Conservation (phyloP, 1,140 invertebrate species). For the Hirudo medicinalis region DNA sequence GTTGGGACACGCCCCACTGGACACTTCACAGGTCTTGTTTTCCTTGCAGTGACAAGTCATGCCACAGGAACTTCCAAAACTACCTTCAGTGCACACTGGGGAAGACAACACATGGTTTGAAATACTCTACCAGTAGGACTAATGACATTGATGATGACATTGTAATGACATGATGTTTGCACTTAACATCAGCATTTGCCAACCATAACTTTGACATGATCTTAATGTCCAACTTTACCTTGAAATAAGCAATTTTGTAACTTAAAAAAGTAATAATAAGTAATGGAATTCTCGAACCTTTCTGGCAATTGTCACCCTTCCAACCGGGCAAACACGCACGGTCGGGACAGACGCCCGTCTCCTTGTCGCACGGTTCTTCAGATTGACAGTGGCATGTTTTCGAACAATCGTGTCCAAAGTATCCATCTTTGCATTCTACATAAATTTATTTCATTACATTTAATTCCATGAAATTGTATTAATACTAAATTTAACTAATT, state of each 20-base stretch:
- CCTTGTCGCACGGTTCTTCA: not conserved
- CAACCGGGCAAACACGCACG: not conserved
- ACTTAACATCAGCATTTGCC: too few relatives aligned
- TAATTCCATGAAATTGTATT: too few relatives aligned
- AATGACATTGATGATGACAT: too few relatives aligned
- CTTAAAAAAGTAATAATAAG: too few relatives aligned
- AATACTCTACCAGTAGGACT: too few relatives aligned
- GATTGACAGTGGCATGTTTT: constrained; percentile 5
- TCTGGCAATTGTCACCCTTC: not conserved
- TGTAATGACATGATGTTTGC: too few relatives aligned
- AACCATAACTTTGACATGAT: too few relatives aligned
- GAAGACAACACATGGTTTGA: too few relatives aligned
- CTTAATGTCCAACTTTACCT: too few relatives aligned
- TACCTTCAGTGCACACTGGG: constrained; percentile 4
- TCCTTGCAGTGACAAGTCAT: not conserved
- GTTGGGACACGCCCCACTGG: not conserved
- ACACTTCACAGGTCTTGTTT: not conserved
- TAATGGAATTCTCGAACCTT: not conserved
- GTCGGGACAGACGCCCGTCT: constrained; percentile 5
- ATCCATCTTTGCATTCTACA: not conserved
- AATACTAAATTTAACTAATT: too few relatives aligned
- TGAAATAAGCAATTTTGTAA: too few relatives aligned
- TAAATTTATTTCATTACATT: too few relatives aligned
- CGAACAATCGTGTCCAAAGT: not conserved
- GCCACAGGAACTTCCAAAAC: not conserved